These are phyloP conservation scores for Garra rufa DNA, from an alignment of 2,113 vertebrate species.

Conservation along the genomic window DNA sequence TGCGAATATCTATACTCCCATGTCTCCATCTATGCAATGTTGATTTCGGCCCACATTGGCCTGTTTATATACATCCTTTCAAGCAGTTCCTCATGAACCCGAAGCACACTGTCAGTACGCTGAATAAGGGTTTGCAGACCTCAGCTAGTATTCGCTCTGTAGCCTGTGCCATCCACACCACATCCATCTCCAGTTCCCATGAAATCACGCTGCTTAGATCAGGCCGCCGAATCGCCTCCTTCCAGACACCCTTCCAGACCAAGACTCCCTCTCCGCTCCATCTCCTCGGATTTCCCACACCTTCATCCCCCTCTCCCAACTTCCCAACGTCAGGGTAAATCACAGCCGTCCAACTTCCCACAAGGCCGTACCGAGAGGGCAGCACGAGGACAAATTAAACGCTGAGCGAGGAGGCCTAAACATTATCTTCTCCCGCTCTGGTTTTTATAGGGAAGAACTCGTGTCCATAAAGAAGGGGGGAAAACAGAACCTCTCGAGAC, in stretches of 20 bases:
- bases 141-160: background rate
- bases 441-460: slow-evolving; percentile 46
- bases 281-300: slow-evolving; percentile 36
- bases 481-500: slow-evolving; percentile 43
- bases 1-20: no score
- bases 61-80: background rate
- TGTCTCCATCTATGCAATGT: no score
- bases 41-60: background rate
- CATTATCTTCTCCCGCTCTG: slow-evolving; percentile 50
- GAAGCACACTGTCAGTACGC: background rate
- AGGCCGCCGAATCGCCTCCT: slow-evolving; percentile 10
- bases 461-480: slow-evolving; percentile 36
- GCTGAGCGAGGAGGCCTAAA: slow-evolving; percentile 42
- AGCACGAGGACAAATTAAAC: slow-evolving; percentile 40
- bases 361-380: slow-evolving; percentile 15
- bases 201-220: slow-evolving; percentile 33
- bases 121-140: slow-evolving; percentile 30
- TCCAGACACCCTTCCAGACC: slow-evolving; percentile 5
- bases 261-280: slow-evolving; percentile 24
- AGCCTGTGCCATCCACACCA: slow-evolving; percentile 14
- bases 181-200: slow-evolving; percentile 42
- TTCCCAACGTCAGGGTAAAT: slow-evolving; percentile 24
- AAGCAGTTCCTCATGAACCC: background rate
- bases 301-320: slow-evolving; percentile 17
- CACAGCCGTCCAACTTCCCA: slow-evolving; percentile 24